Base-by-base conservation (phyloP, 2,888 invertebrate species). In the Megastigmus dorsalis region DNA sequence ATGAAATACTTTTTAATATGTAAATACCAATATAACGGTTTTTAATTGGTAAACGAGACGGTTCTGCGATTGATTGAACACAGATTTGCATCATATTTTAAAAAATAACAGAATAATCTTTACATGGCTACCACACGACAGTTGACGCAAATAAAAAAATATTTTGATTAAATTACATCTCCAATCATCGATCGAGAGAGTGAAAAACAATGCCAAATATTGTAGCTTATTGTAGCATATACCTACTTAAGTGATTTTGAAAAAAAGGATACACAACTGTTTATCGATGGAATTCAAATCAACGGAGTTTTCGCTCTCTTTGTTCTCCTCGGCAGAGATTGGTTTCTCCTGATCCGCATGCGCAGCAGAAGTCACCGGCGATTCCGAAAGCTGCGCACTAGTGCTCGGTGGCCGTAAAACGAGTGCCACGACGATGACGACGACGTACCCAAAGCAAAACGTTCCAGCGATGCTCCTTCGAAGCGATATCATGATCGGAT, bases 221-320 rank as follows among this genome's bases (percentile, higher is more conserved):
- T n/a, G n/a, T n/a, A n/a, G n/a, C n/a, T n/a, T n/a, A n/a, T n/a
- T n/a, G n/a, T n/a, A n/a, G n/a, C n/a, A n/a, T n/a, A n/a, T n/a
- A n/a, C n/a, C n/a, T n/a, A n/a, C n/a, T n/a, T n/a, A n/a, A n/a
- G n/a, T n/a, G n/a, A n/a, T n/a, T n/a, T n/a, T n/a, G n/a, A n/a
- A 50, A 55, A 76, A 80, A 80, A 77, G 81, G 80, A 80, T 84
- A 86, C 86, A 86, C 5, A 85, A 55, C 57, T 82, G 79, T 72
- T 83, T 79, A 65, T 82, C 77, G 30, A 79, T 66, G 13, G 20
- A 28, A 18, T 62, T 71, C 6, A 69, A 72, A 63, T 65, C 23
- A 1, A 50, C n/a, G 20, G n/a, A 6, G 13, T 26, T 6, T 41
- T 73, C 65, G 55, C 20, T 74, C 55, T 41, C 55, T 3, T 62